These are phyloP conservation scores for Drosophila diplacantha DNA, from an alignment of 2,888 invertebrate species.

Conservation along the genomic window DNA sequence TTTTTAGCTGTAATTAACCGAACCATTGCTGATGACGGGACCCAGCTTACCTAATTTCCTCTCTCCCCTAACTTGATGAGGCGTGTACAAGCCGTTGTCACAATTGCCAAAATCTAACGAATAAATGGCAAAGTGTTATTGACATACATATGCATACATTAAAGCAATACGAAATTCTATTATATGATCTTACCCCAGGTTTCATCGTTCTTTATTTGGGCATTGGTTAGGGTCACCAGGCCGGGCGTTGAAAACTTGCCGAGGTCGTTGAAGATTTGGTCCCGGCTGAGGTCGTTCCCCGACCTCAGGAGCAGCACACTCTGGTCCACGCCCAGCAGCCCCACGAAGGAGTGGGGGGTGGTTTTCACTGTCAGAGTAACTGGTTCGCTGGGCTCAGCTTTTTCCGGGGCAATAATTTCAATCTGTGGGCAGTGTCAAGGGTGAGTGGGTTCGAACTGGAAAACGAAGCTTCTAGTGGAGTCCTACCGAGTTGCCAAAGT, in stretches of 20 bases:
- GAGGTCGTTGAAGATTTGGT: conserved; percentile 81
- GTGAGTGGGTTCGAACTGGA: fast-evolving
- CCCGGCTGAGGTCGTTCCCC: conserved; percentile 80
- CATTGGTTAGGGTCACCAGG: conserved; percentile 75
- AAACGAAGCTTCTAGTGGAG: no score
- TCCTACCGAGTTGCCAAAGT: conserved; percentile 89
- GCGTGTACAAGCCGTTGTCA: neutral
- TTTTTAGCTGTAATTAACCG: neutral
- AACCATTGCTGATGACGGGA: neutral
- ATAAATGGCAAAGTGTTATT: no score
- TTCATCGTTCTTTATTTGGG: conserved; percentile 25
- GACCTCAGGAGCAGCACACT: conserved; percentile 85
- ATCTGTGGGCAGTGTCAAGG: conserved; percentile 79
- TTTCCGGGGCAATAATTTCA: conserved; percentile 82
- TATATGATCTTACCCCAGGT: neutral
- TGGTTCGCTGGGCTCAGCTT: conserved; percentile 86
- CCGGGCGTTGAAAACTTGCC: conserved; percentile 80
- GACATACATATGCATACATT: neutral
- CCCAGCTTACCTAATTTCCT: neutral
- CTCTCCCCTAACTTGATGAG: fast-evolving
- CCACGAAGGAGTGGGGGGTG: conserved; percentile 91
- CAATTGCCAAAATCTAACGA: neutral
- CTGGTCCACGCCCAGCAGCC: conserved; percentile 92
- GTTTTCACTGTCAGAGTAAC: conserved; percentile 88
- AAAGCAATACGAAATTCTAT: neutral